phyloP scores from a whole-genome alignment of 2,888 invertebrate genomes.

The Micoletzkya japonica region DNA sequence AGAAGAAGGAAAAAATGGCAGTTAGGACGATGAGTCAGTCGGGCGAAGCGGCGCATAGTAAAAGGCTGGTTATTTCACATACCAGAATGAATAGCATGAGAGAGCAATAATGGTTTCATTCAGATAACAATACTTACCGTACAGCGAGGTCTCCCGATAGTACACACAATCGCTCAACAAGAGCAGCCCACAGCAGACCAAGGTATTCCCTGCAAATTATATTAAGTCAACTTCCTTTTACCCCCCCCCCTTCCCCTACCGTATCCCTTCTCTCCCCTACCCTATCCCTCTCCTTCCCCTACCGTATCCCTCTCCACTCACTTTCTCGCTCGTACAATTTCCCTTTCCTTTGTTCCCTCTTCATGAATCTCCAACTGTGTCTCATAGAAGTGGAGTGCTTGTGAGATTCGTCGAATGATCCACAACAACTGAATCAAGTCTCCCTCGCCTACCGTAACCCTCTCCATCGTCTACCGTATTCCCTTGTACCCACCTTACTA shows the following conservation, averaged over 20 bases:
- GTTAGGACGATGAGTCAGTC: too few species aligned
- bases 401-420: conserved; percentile 17
- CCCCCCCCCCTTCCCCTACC: background rate
- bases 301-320: background rate
- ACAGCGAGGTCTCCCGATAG: conserved; percentile 15
- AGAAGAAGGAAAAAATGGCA: too few species aligned
- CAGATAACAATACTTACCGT: background rate
- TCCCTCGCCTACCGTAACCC: background rate
- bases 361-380: conserved; percentile 6
- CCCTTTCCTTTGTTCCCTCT: background rate
- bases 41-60: too few species aligned
- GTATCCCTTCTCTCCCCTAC: background rate
- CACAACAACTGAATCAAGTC: conserved; percentile 5
- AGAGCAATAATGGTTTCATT: too few species aligned
- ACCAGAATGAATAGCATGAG: too few species aligned
- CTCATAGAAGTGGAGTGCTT: conserved; percentile 22
- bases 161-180: conserved; percentile 16
- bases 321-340: background rate
- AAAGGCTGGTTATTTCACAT: too few species aligned
- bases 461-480: background rate
- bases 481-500: background rate
- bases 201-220: conserved; percentile 21
- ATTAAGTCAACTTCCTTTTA: background rate
- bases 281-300: background rate
- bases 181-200: conserved; percentile 21